These are phyloP conservation scores for Pegea sp. DNA, from an alignment of 23 tunicate species.

Conservation along the genomic window DNA sequence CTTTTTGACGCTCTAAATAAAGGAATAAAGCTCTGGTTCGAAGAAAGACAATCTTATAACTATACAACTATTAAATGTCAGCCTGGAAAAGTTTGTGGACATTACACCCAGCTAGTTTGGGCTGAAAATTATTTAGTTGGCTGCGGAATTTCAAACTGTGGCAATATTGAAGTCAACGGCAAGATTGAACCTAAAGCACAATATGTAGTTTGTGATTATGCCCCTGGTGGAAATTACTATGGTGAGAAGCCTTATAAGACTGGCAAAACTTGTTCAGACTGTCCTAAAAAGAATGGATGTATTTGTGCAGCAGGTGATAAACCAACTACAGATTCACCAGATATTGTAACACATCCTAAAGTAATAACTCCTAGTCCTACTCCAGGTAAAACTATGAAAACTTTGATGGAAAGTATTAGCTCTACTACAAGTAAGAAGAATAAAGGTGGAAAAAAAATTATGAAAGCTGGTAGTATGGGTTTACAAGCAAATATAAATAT, in stretches of 20 bases:
- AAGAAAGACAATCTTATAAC: conserved; percentile 19
- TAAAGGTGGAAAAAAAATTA: no score
- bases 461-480: no score
- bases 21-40: conserved; percentile 11
- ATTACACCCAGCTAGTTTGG: conserved; percentile 33
- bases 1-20: conserved; percentile 1
- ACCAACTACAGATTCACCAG: no score
- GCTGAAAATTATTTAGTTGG: conserved; percentile 23
- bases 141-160: conserved; percentile 19
- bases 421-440: no score
- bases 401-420: no score
- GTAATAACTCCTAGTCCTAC: no score
- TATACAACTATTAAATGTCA: conserved; percentile 9
- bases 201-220: conserved; percentile 27
- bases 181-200: conserved; percentile 10
- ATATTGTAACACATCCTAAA: no score
- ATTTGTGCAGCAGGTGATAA: no score
- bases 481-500: no score
- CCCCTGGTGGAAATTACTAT: conserved; percentile 25
- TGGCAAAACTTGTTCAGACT: conserved; percentile 16
- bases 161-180: conserved; percentile 3
- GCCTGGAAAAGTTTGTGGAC: conserved; percentile 5
- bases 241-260: conserved; percentile 15
- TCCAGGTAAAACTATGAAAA: no score
- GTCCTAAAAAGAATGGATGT: no score